These are phyloP conservation scores for Brevimyrus niger DNA, from an alignment of 2,113 vertebrate species.

Conservation along the genomic window DNA sequence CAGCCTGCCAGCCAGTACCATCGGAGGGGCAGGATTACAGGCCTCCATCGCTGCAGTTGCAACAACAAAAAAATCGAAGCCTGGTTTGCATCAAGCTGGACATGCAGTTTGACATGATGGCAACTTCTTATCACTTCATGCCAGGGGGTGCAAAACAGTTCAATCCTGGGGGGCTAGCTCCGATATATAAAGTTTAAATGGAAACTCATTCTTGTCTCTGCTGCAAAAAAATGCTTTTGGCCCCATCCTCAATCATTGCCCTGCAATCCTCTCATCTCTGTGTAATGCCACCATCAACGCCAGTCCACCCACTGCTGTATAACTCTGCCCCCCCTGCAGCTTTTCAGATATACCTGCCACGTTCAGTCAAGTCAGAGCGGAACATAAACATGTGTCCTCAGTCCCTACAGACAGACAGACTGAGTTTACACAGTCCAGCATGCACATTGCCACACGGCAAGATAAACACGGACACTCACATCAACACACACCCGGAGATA, in stretches of 20 bases:
- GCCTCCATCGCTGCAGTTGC: not conserved
- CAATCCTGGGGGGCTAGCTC: not conserved
- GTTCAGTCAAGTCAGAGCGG: not conserved
- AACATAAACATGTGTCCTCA: too few relatives aligned
- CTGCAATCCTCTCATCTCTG: not conserved
- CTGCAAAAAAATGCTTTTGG: not conserved
- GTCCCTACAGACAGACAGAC: not conserved
- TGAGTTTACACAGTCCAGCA: not conserved
- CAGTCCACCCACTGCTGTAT: not conserved
- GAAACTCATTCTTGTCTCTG: not conserved
- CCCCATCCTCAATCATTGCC: not conserved
- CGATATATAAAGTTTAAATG: not conserved
- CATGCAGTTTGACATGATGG: not conserved
- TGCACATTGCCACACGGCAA: not conserved
- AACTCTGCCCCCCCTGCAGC: not conserved
- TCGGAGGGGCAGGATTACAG: not conserved
- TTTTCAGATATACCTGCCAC: not conserved
- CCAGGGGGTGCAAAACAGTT: not conserved
- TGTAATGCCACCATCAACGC: not conserved
- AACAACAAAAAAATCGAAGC: not conserved
- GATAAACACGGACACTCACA: not conserved
- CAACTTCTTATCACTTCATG: not conserved
- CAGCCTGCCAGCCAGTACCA: not conserved
- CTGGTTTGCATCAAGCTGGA: not conserved
- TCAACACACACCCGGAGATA: not conserved